These are phyloP conservation scores for Epinephelus coioides DNA, from an alignment of 2,797 vertebrate species.

Conservation along the genomic window DNA sequence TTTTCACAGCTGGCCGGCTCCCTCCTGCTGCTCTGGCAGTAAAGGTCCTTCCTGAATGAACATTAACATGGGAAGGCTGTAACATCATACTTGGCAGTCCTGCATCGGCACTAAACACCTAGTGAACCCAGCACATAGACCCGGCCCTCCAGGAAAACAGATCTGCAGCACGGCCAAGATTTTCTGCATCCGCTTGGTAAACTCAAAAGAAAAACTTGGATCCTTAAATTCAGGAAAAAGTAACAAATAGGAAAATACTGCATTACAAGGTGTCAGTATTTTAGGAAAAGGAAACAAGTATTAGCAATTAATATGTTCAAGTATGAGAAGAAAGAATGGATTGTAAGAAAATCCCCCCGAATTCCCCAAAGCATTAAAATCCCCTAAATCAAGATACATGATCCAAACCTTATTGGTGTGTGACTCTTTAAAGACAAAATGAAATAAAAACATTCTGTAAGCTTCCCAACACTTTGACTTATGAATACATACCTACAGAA, in stretches of 20 bases:
- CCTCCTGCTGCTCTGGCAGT: conserved; percentile 72
- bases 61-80: conserved; percentile 83
- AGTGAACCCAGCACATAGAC: conserved; percentile 78
- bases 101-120: conserved; percentile 82
- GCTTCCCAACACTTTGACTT: neutral
- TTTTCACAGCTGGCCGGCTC: conserved; percentile 86
- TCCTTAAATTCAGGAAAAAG: conserved; percentile 25
- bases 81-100: conserved; percentile 87
- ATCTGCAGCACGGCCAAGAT: conserved; percentile 58
- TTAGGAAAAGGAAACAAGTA: neutral
- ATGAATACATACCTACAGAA: neutral
- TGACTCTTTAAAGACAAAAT: neutral
- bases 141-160: conserved; percentile 63
- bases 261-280: neutral
- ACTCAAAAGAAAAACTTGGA: neutral
- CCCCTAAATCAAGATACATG: neutral
- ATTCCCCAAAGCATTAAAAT: neutral
- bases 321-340: neutral
- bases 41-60: conserved; percentile 86
- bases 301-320: neutral
- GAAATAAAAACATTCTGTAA: neutral
- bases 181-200: conserved; percentile 48
- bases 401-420: neutral
- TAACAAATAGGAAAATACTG: neutral
- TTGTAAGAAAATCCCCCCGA: neutral